phyloP scores from a whole-genome alignment of 2,888 invertebrate species.

The Tachystola acroxantha region DNA sequence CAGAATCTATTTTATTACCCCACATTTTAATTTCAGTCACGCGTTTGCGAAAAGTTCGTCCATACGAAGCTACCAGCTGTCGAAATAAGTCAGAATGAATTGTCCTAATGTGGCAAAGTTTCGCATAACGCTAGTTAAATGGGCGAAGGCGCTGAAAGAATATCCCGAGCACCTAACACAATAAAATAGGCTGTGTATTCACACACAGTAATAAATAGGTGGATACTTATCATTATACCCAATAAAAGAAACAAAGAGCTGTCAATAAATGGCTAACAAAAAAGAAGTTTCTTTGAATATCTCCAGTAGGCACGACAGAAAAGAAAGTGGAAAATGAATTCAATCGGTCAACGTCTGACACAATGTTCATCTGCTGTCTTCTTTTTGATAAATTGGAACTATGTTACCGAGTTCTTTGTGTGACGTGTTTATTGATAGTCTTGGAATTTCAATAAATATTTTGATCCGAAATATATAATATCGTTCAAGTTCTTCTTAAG shows the following conservation, averaged over 20 bases:
- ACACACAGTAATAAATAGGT: too few species aligned
- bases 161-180: not conserved
- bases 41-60: not conserved
- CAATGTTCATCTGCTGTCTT: constrained; percentile 7
- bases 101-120: constrained; percentile 10
- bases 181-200: too few species aligned
- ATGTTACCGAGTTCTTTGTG: not conserved
- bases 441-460: not conserved
- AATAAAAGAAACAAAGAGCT: too few species aligned
- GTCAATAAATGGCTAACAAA: too few species aligned
- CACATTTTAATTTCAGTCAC: not conserved
- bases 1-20: too few species aligned
- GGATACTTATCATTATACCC: too few species aligned
- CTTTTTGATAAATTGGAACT: constrained; percentile 8
- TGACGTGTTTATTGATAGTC: constrained; percentile 2
- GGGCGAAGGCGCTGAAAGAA: not conserved
- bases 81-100: not conserved
- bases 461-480: not conserved
- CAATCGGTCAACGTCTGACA: constrained; percentile 15
- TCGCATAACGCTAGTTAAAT: constrained; percentile 11
- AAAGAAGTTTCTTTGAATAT: too few species aligned
- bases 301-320: not conserved
- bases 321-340: constrained; percentile 9
- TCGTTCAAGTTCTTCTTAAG: too few species aligned
- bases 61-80: not conserved